phyloP scores from a whole-genome alignment of 2,113 vertebrate genomes.

The Ibidorhyncha struthersii region DNA sequence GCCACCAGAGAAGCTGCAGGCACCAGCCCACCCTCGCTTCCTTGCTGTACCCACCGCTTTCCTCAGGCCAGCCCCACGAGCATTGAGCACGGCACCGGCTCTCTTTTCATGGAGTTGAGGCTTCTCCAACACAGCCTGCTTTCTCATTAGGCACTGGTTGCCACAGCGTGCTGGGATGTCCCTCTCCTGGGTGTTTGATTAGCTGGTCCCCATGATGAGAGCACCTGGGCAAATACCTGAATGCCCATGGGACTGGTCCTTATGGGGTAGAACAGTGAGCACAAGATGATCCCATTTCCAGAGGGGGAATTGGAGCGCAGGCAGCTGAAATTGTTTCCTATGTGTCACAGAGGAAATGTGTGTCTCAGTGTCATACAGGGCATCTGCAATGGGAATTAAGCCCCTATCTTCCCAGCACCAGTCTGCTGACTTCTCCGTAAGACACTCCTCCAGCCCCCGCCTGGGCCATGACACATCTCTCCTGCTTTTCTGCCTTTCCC shows the following conservation, averaged over 20 bases:
- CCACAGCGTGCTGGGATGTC: not conserved
- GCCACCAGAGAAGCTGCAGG: not conserved
- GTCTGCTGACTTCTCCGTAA: not conserved
- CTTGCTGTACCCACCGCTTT: accelerated
- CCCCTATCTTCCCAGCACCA: not conserved
- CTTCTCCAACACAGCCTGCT: not conserved
- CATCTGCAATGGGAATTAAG: not conserved
- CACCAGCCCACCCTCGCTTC: not conserved
- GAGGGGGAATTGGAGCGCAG: not conserved
- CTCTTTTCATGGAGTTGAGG: not conserved
- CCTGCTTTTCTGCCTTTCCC: not conserved
- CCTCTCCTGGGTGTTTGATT: not conserved
- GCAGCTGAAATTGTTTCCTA: not conserved
- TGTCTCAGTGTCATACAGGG: not conserved
- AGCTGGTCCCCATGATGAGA: not conserved
- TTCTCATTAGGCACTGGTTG: not conserved
- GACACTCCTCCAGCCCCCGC: not conserved
- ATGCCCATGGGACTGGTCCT: not conserved
- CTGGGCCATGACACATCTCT: not conserved
- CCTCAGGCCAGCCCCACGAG: not conserved
- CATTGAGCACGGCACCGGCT: not conserved
- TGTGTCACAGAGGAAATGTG: slow-evolving; percentile 4
- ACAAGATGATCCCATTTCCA: not conserved
- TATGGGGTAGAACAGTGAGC: not conserved
- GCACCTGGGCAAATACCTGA: not conserved